These are phyloP conservation scores for Acropora yongei DNA, from an alignment of 64 coral and sea anemone species.

Conservation along the genomic window DNA sequence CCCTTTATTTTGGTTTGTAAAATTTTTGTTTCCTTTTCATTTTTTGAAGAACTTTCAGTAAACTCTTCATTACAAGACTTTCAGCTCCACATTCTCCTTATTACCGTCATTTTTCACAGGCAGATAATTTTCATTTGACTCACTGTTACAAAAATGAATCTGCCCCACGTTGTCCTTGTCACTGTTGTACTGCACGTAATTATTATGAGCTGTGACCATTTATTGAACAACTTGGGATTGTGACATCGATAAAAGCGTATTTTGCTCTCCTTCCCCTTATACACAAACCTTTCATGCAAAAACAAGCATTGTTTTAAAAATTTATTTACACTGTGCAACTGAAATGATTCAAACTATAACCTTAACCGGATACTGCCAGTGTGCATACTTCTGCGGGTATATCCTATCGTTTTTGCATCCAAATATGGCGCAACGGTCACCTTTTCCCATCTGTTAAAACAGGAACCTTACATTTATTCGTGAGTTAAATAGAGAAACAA, in stretches of 20 bases:
- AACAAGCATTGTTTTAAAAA: conserved; percentile 19
- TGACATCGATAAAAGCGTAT: conserved; percentile 44
- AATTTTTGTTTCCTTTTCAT: conserved; percentile 50
- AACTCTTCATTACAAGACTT: conserved; percentile 22
- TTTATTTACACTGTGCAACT: not conserved
- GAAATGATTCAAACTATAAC: conserved; percentile 4
- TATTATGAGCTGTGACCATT: conserved; percentile 66
- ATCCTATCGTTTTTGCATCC: conserved; percentile 50
- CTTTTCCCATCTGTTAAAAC: conserved; percentile 38
- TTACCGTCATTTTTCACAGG: conserved; percentile 32
- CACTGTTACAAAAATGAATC: conserved; percentile 34
- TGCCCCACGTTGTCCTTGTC: conserved; percentile 47
- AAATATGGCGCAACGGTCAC: no score
- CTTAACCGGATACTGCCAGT: conserved; percentile 45
- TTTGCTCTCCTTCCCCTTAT: no score
- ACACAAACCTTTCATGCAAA: not conserved
- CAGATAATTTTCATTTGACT: conserved; percentile 29
- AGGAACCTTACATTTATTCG: conserved; percentile 34
- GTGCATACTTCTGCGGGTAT: conserved; percentile 34
- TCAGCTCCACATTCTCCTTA: conserved; percentile 55
- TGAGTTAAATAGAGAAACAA: conserved; percentile 32
- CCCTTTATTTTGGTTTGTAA: conserved; percentile 52
- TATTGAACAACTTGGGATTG: conserved; percentile 39
- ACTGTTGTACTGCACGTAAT: conserved; percentile 38
- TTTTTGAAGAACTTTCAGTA: conserved; percentile 19